Conservation (phyloP, 2,113 vertebrate species). For the Phylloscopus trochiloides region DNA sequence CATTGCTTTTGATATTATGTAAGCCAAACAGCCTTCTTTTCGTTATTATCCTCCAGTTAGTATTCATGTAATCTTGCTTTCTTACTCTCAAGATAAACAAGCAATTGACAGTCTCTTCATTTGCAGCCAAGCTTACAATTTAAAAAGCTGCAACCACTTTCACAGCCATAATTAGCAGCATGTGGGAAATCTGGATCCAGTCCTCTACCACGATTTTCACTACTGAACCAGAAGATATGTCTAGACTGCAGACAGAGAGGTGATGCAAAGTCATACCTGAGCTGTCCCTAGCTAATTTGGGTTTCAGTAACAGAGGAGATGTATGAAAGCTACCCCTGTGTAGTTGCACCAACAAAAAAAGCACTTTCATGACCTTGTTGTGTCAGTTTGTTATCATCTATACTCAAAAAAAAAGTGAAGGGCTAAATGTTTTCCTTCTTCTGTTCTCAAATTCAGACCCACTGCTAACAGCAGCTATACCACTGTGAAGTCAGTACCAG, state of each 20-base stretch:
- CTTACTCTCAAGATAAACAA: conserved; percentile 24
- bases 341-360: neutral
- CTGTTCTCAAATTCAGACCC: neutral
- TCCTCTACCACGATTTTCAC: neutral
- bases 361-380: neutral
- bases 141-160: neutral
- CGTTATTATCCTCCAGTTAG: neutral
- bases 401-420: neutral
- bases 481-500: neutral
- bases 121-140: conserved; percentile 6
- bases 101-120: neutral
- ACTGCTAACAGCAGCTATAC: rapidly evolving
- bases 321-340: neutral
- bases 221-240: neutral
- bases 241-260: neutral
- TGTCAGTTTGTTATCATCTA: neutral
- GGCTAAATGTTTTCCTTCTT: neutral
- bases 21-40: neutral
- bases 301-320: neutral
- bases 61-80: conserved; percentile 8
- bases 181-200: neutral
- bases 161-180: neutral
- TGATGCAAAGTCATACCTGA: neutral
- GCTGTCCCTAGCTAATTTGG: neutral
- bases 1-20: neutral